These are phyloP conservation scores for Tinea semifulvella DNA, from an alignment of 2,888 invertebrate genomes.

Conservation along the genomic window DNA sequence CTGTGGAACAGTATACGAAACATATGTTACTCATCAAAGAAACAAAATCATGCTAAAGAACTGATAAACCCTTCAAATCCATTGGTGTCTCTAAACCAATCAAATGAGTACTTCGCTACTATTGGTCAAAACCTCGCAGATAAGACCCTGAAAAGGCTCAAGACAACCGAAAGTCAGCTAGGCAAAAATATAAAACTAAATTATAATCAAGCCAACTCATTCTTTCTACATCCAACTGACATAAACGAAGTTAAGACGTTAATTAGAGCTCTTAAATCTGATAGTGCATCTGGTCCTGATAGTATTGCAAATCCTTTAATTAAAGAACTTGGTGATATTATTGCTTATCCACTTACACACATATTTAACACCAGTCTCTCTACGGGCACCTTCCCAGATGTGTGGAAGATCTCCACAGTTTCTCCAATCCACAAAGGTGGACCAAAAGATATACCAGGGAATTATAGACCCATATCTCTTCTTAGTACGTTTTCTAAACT, in stretches of 20 bases:
- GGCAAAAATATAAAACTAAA: neutral
- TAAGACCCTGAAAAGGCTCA: neutral
- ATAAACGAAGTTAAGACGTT: conserved; percentile 12
- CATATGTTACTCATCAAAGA: too few species aligned
- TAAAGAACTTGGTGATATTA: conserved; percentile 14
- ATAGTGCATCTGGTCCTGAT: conserved; percentile 18
- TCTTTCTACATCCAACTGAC: conserved; percentile 19
- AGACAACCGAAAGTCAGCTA: neutral
- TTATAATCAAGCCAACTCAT: conserved; percentile 10
- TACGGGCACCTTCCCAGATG: conserved; percentile 18
- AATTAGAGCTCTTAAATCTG: conserved; percentile 15
- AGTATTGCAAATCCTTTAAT: conserved; percentile 15
- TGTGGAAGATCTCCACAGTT: conserved; percentile 18
- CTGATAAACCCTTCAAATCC: too few species aligned
- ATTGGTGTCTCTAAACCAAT: too few species aligned
- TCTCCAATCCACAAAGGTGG: conserved; percentile 18
- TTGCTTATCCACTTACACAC: conserved; percentile 16
- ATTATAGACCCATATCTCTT: conserved; percentile 19
- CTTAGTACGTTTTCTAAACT: conserved; percentile 4
- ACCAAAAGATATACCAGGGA: conserved; percentile 12
- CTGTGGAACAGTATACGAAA: too few species aligned
- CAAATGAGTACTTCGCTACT: too few species aligned
- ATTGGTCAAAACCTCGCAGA: too few species aligned
- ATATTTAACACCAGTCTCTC: conserved; percentile 18
- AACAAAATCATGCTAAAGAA: too few species aligned